These are phyloP conservation scores for Nasonia vitripennis DNA, from an alignment of 1,140 invertebrate species.

Conservation along the genomic window DNA sequence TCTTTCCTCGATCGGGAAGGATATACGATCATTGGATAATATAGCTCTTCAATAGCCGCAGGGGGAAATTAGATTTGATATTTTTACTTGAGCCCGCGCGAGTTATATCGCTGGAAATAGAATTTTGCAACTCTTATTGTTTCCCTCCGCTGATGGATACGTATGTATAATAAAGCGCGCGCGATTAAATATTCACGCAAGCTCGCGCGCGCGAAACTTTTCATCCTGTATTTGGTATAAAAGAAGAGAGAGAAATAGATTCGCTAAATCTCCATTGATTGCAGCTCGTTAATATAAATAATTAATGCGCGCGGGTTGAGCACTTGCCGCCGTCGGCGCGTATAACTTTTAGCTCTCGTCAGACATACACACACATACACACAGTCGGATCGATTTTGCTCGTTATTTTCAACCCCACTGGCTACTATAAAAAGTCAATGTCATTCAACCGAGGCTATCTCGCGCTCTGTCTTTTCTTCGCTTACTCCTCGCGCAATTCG, in stretches of 20 bases:
- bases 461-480: neutral
- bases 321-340: neutral
- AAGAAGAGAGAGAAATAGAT: neutral
- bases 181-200: neutral
- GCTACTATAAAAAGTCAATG: conserved; percentile 38
- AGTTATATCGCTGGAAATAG: too few species aligned
- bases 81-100: neutral
- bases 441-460: conserved; percentile 20
- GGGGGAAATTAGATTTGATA: neutral
- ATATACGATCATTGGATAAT: too few species aligned
- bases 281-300: conserved; percentile 25
- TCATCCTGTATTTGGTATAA: neutral
- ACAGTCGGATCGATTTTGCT: conserved; percentile 38
- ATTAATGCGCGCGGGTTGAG: neutral
- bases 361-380: neutral
- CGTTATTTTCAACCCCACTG: conserved; percentile 27
- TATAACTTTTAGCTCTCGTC: conserved; percentile 3
- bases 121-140: too few species aligned
- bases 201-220: neutral
- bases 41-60: too few species aligned
- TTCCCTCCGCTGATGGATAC: too few species aligned
- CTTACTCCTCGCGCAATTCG: too few species aligned
- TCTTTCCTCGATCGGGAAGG: too few species aligned
- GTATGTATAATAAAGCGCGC: neutral
- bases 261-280: conserved; percentile 15